A percentile compares a stretch with the other conserved stretches of the same genome.
These are phyloP conservation scores for Dysdera silvatica DNA, from an alignment of 1,140 invertebrate species.

Conservation along the genomic window DNA sequence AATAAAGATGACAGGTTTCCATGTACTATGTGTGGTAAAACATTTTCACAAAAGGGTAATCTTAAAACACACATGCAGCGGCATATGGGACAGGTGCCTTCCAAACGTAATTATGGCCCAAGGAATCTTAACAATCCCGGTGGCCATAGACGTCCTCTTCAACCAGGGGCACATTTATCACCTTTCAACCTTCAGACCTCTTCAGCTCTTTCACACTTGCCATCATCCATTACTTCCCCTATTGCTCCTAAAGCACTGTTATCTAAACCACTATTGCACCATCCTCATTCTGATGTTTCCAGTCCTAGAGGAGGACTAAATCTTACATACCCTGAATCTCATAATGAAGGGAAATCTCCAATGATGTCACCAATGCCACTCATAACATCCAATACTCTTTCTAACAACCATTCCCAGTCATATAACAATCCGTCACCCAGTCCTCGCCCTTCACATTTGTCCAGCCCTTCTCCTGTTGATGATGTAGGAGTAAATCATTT, in stretches of 20 bases:
- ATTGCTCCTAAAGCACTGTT: slow-evolving; percentile 14
- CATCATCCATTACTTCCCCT: slow-evolving; percentile 11
- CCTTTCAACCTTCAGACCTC: slow-evolving; percentile 27
- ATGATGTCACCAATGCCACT: slow-evolving; percentile 24
- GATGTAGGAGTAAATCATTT: slow-evolving; percentile 9
- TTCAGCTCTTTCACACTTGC: slow-evolving; percentile 11
- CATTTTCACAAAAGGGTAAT: slow-evolving; percentile 60
- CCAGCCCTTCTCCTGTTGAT: slow-evolving; percentile 27
- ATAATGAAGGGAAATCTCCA: slow-evolving; percentile 21
- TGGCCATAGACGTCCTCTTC: slow-evolving; percentile 6
- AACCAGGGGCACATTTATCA: slow-evolving; percentile 19
- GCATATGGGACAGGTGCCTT: slow-evolving; percentile 36
- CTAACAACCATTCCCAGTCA: slow-evolving; percentile 17
- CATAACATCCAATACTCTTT: slow-evolving; percentile 11
- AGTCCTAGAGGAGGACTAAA: slow-evolving; percentile 12
- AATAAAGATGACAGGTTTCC: slow-evolving; percentile 50
- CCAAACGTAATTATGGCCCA: slow-evolving; percentile 20
- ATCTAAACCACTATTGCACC: slow-evolving; percentile 8
- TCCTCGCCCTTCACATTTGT: slow-evolving; percentile 23
- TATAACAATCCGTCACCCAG: slow-evolving; percentile 16
- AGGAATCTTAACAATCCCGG: slow-evolving; percentile 18
- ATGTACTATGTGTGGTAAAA: slow-evolving; percentile 37
- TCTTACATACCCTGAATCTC: slow-evolving; percentile 7
- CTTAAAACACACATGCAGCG: slow-evolving; percentile 54
- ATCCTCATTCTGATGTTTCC: slow-evolving; percentile 12